Conservation (phyloP, 2,888 invertebrate species). For the Philonicus albiceps region DNA sequence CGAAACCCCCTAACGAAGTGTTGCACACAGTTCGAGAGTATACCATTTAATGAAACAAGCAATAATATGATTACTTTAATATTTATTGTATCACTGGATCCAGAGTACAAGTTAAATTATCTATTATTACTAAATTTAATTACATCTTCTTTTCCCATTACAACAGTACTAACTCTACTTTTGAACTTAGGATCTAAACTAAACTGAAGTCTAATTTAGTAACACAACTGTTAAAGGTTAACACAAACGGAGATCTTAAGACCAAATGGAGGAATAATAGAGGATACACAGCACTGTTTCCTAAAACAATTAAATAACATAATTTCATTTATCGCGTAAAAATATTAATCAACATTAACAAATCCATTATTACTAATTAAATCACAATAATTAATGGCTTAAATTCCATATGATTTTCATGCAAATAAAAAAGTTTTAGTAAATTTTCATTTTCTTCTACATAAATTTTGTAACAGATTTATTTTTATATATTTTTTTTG, state of each 20-base stretch:
- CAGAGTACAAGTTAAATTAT: neutral
- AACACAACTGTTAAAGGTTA: neutral
- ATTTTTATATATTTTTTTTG: neutral
- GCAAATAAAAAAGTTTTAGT: neutral
- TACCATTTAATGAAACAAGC: neutral
- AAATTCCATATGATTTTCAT: neutral
- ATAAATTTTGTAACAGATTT: neutral
- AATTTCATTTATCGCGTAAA: slow-evolving; percentile 17
- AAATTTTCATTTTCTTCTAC: neutral
- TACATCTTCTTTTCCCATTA: neutral
- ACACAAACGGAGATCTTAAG: slow-evolving; percentile 5
- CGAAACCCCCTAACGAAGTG: too few species aligned
- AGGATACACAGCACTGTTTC: slow-evolving; percentile 31
- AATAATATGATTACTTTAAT: neutral
- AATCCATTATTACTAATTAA: slow-evolving; percentile 13
- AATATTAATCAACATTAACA: slow-evolving; percentile 8
- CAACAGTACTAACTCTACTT: neutral
- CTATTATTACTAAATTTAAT: neutral
- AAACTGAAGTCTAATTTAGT: neutral
- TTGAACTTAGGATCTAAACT: neutral
- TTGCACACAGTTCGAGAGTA: too few species aligned
- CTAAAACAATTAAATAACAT: slow-evolving; percentile 25
- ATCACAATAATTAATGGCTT: slow-evolving; percentile 29
- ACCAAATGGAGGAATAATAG: neutral
- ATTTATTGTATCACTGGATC: neutral